Conservation (phyloP, 2,888 invertebrate genomes). For the Cataglyphis cursor region DNA sequence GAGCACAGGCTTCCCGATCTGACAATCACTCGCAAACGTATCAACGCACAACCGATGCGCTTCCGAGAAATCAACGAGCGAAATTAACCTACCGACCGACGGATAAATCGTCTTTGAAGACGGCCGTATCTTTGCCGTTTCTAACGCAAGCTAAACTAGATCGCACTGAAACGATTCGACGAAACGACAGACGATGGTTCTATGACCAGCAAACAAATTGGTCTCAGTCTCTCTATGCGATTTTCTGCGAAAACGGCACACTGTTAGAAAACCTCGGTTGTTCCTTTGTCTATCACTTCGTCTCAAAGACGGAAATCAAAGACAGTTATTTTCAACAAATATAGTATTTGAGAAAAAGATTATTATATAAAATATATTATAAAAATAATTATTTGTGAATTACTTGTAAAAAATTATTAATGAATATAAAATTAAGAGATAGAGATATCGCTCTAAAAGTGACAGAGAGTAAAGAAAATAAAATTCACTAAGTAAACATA, state of each 20-base stretch:
- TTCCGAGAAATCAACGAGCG: slow-evolving; percentile 73
- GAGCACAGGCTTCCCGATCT: slow-evolving; percentile 37
- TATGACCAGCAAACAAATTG: slow-evolving; percentile 45
- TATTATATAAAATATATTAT: not conserved
- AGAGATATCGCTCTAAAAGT: not conserved
- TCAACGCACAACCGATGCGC: slow-evolving; percentile 52
- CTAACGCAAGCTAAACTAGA: slow-evolving; percentile 62
- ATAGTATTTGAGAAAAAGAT: not conserved
- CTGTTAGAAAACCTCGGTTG: not conserved
- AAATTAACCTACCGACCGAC: slow-evolving; percentile 74
- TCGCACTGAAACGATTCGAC: slow-evolving; percentile 69
- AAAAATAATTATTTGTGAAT: not conserved
- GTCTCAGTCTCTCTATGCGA: slow-evolving; percentile 18
- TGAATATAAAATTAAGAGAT: not conserved
- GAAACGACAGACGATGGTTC: slow-evolving; percentile 60
- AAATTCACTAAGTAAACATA: not conserved
- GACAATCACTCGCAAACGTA: slow-evolving; percentile 43
- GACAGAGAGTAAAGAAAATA: not conserved
- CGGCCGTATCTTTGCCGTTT: slow-evolving; percentile 59
- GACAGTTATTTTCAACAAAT: not conserved
- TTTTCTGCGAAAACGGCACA: slow-evolving; percentile 37
- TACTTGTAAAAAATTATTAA: too few species aligned
- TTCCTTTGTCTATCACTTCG: not conserved
- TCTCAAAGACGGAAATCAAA: not conserved
- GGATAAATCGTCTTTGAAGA: slow-evolving; percentile 66